Percentiles rank a stretch among this genome's conserved stretches.
phyloP scores from a whole-genome alignment of 2,797 vertebrate genomes.

The Carcharodon carcharias region DNA sequence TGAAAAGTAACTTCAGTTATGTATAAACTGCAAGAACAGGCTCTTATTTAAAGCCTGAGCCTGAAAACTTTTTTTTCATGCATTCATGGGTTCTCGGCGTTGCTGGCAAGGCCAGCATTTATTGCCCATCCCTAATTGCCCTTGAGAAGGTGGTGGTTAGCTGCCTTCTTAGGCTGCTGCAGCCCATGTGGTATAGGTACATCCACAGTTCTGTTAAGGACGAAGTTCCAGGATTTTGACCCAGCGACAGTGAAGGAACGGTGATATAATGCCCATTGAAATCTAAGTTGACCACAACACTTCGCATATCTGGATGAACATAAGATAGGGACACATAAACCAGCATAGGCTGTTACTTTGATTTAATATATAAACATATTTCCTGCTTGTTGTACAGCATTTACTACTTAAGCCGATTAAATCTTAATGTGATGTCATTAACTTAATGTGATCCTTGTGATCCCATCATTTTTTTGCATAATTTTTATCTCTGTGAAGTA shows the following conservation, averaged over 20 bases:
- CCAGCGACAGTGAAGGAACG: no score
- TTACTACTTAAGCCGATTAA: slow-evolving; percentile 18
- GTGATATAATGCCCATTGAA: neutral
- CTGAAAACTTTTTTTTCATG: neutral
- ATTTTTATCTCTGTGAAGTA: slow-evolving; percentile 17
- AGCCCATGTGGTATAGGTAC: no score
- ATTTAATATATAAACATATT: slow-evolving; percentile 17
- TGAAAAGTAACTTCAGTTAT: neutral
- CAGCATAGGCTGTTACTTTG: neutral
- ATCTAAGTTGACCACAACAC: neutral
- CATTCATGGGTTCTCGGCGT: no score
- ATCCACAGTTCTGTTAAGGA: no score
- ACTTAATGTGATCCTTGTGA: slow-evolving; percentile 20
- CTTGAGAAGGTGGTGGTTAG: no score
- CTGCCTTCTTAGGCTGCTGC: no score
- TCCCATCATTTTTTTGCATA: neutral
- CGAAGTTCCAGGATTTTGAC: no score
- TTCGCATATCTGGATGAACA: neutral
- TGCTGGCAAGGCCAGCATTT: no score
- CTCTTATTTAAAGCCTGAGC: neutral
- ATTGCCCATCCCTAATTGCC: no score
- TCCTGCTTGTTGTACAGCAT: neutral
- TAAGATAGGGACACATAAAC: neutral
- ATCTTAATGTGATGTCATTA: slow-evolving; percentile 14
- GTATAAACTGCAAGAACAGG: neutral